These are phyloP conservation scores for Drosophila suzukii DNA, from an alignment of 1,140 invertebrate genomes.

Conservation along the genomic window DNA sequence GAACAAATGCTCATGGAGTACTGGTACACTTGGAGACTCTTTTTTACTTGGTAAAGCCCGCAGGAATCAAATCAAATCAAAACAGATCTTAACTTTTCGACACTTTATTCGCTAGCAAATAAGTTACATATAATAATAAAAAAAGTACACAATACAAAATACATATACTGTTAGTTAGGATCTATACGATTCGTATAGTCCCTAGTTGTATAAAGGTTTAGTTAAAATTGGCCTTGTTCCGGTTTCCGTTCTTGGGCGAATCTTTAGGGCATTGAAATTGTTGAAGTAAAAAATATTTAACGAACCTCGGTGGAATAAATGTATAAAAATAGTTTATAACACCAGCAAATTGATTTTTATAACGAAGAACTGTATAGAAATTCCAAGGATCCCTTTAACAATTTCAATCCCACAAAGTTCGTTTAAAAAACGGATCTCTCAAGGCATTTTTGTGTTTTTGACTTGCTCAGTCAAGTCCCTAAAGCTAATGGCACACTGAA, in stretches of 20 bases:
- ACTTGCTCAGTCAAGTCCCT: slow-evolving; percentile 36
- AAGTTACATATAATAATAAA: slow-evolving; percentile 60
- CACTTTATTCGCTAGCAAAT: slow-evolving; percentile 77
- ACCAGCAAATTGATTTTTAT: too few species aligned
- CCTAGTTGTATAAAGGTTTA: not conserved
- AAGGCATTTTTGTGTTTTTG: slow-evolving; percentile 13
- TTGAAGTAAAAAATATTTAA: not conserved
- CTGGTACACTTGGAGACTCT: slow-evolving; percentile 16
- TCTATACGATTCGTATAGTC: slow-evolving; percentile 1
- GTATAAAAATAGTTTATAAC: too few species aligned
- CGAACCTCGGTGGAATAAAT: too few species aligned
- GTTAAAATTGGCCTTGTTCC: not conserved
- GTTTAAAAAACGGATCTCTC: not conserved
- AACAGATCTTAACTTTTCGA: slow-evolving; percentile 56
- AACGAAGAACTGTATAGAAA: too few species aligned
- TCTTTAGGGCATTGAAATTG: not conserved
- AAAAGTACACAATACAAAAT: slow-evolving; percentile 36
- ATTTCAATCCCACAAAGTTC: not conserved
- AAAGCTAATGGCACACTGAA: slow-evolving; percentile 79
- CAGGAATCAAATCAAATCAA: not conserved
- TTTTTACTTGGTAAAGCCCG: slow-evolving; percentile 19
- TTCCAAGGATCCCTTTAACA: not conserved
- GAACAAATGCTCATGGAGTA: slow-evolving; percentile 17
- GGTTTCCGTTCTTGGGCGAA: not conserved
- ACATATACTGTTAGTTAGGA: slow-evolving; percentile 22